Evolutionary conservation across 2,113 vertebrate species (phyloP).

Genomic region (Leptobrachium ailaonicum): DNA sequence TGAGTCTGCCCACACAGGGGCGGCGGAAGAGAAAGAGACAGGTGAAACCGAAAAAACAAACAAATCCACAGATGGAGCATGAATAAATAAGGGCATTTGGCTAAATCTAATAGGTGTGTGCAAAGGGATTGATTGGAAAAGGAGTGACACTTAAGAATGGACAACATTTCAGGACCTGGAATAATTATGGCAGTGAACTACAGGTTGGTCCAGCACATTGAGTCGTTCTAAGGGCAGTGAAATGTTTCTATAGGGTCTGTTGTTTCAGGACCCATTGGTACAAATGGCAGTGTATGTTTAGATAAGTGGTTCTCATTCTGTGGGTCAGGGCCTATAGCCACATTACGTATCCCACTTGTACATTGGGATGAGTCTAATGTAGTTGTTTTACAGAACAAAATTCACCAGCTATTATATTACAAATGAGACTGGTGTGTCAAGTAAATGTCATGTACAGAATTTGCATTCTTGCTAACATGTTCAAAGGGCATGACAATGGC

Average conservation of each 20-base stretch:
- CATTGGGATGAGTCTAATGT: too few species aligned
- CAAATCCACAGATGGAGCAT: slow-evolving; percentile 78
- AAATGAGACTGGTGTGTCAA: too few species aligned
- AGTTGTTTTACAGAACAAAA: too few species aligned
- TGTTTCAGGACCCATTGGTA: background rate
- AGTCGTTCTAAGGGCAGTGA: slow-evolving; percentile 41
- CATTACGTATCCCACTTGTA: too few species aligned
- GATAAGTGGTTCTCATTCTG: background rate
- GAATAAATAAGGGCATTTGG: slow-evolving; percentile 55
- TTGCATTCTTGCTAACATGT: too few species aligned
- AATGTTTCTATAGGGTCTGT: background rate
- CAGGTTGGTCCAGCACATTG: slow-evolving; percentile 2
- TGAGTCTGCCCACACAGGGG: slow-evolving; percentile 83
- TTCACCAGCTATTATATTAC: too few species aligned
- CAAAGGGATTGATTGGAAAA: slow-evolving; percentile 62
- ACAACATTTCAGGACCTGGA: background rate
- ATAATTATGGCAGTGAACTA: background rate
- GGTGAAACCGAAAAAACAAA: slow-evolving; percentile 72
- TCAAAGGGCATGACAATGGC: too few species aligned
- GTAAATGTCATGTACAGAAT: too few species aligned
- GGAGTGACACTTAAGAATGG: background rate
- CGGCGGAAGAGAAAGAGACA: slow-evolving; percentile 92
- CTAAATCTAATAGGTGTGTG: slow-evolving; percentile 76
- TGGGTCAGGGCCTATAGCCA: too few species aligned
- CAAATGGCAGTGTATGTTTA: slow-evolving; percentile 9